These are phyloP conservation scores for Branchipolynoe longqiensis DNA, from an alignment of 2,888 invertebrate genomes.

Conservation along the genomic window DNA sequence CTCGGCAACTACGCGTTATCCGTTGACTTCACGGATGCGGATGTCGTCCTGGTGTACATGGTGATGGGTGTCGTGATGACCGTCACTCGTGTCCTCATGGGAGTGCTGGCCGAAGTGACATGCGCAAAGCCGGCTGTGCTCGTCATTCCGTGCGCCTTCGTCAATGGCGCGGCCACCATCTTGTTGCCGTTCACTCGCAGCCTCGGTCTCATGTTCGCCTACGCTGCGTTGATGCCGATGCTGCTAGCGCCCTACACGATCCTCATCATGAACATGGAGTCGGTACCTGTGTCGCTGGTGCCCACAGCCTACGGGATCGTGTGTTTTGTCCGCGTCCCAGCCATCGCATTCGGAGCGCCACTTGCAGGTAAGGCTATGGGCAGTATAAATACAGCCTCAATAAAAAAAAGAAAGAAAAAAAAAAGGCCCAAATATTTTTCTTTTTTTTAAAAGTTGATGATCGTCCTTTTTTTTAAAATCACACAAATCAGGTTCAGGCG, in stretches of 20 bases:
- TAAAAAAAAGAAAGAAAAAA: too few species aligned
- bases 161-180: not conserved
- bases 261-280: not conserved
- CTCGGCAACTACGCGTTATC: not conserved
- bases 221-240: not conserved
- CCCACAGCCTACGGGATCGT: slow-evolving; percentile 10
- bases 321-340: slow-evolving; percentile 16
- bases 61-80: not conserved
- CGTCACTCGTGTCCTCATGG: not conserved
- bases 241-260: not conserved
- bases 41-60: slow-evolving; percentile 10
- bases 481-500: too few species aligned
- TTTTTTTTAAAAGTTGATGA: too few species aligned
- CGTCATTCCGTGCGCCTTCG: not conserved
- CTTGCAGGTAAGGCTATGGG: slow-evolving; percentile 38
- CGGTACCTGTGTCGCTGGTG: not conserved
- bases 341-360: not conserved
- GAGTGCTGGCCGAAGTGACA: not conserved
- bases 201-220: not conserved
- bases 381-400: too few species aligned
- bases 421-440: too few species aligned
- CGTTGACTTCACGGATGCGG: not conserved
- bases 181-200: not conserved
- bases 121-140: not conserved
- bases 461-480: too few species aligned